These are phyloP conservation scores for Sinhomidia bicolor DNA, from an alignment of 2,888 invertebrate genomes.

Conservation along the genomic window DNA sequence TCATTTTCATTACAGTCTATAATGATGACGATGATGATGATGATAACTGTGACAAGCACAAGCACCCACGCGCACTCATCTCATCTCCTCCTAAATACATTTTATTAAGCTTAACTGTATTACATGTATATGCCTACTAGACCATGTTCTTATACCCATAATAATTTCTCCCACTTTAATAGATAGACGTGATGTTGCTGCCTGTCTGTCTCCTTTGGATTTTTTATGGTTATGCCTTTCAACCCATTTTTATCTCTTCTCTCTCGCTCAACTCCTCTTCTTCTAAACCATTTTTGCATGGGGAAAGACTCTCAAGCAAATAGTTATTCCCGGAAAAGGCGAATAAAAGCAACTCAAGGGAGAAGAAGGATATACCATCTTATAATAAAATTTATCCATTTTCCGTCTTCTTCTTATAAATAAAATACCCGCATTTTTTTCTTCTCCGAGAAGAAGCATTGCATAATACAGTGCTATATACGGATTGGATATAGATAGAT, in stretches of 20 bases:
- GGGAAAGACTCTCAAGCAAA: slow-evolving; percentile 57
- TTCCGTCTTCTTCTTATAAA: neutral
- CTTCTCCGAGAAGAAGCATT: too few species aligned
- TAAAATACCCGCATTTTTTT: neutral
- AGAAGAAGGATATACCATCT: slow-evolving; percentile 26
- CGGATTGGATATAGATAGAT: too few species aligned
- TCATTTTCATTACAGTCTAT: slow-evolving; percentile 55
- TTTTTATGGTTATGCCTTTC: slow-evolving; percentile 60
- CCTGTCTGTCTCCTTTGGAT: slow-evolving; percentile 14
- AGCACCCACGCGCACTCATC: neutral
- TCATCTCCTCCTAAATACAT: too few species aligned
- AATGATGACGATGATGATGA: too few species aligned
- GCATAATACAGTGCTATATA: neutral
- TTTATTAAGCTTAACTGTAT: neutral
- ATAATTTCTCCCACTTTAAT: slow-evolving; percentile 4
- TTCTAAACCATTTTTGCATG: slow-evolving; percentile 51
- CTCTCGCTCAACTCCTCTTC: slow-evolving; percentile 20
- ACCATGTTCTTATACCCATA: neutral
- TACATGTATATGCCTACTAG: neutral
- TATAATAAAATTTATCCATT: slow-evolving; percentile 8
- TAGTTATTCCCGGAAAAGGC: slow-evolving; percentile 58
- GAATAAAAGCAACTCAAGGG: slow-evolving; percentile 60
- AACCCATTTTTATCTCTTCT: slow-evolving; percentile 49
- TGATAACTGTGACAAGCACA: slow-evolving; percentile 49
- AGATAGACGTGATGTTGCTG: neutral